phyloP scores from a whole-genome alignment of 1,140 invertebrate species.

The Macrobrachium nipponense region DNA sequence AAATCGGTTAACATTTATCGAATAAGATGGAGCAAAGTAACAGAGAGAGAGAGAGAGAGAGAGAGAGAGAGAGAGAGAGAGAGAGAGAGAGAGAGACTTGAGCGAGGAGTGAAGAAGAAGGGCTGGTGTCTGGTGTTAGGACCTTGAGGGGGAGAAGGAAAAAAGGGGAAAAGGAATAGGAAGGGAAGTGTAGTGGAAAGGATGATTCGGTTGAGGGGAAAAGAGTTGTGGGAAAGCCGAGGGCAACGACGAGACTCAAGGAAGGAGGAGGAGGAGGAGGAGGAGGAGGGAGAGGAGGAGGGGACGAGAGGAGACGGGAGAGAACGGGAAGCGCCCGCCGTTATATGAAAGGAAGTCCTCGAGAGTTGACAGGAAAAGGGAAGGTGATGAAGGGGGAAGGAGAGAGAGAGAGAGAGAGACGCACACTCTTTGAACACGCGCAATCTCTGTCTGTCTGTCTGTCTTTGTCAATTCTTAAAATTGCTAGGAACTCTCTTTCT shows the following conservation, averaged over 20 bases:
- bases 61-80: background rate
- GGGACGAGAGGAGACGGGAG: no score
- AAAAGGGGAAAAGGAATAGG: background rate
- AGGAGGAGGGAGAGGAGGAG: no score
- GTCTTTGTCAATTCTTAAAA: no score
- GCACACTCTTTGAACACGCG: no score
- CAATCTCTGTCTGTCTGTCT: no score
- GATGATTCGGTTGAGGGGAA: background rate
- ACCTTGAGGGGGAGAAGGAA: background rate
- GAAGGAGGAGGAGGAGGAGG: no score
- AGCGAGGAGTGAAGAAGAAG: no score
- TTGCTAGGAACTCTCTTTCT: no score
- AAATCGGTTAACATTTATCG: background rate
- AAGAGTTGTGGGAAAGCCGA: slow-evolving; percentile 20
- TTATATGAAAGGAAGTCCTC: no score
- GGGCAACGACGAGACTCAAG: background rate
- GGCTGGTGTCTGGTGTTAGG: no score
- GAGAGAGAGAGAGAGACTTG: background rate
- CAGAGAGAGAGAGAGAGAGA: background rate
- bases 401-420: slow-evolving; percentile 16
- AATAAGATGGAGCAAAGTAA: background rate
- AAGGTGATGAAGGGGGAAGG: background rate
- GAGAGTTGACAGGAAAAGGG: no score
- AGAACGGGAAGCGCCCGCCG: no score
- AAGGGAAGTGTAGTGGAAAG: background rate